phyloP scores from a whole-genome alignment of 2,113 vertebrate genomes.

The Dipodomys spectabilis region DNA sequence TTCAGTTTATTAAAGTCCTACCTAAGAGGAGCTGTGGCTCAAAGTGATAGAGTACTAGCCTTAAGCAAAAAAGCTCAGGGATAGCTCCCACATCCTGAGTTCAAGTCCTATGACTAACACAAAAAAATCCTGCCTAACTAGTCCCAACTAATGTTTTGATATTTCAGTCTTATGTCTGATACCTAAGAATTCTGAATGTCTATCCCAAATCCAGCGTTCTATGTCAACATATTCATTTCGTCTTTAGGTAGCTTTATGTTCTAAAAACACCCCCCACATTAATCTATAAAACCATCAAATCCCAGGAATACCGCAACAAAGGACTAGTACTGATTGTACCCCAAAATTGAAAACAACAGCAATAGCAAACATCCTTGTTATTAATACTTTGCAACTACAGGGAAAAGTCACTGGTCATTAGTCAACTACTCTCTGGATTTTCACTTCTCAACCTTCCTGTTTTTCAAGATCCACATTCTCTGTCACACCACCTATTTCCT shows the following conservation, averaged over 20 bases:
- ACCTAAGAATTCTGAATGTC: not conserved
- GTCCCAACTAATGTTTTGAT: not conserved
- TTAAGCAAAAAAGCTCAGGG: too few relatives aligned
- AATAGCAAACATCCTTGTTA: not conserved
- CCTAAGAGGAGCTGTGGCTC: too few relatives aligned
- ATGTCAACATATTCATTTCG: not conserved
- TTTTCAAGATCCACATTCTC: not conserved
- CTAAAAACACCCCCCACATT: not conserved
- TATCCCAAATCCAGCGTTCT: not conserved
- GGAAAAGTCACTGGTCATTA: not conserved
- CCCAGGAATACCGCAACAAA: not conserved
- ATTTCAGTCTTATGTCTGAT: not conserved
- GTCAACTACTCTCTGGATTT: not conserved
- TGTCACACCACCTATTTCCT: not conserved
- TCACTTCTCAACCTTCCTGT: not conserved
- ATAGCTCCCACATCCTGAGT: too few relatives aligned
- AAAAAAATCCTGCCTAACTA: not conserved
- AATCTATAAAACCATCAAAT: not conserved
- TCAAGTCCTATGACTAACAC: too few relatives aligned
- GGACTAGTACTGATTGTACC: not conserved
- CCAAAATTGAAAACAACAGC: not conserved
- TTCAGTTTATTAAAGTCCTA: not conserved
- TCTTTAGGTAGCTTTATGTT: constrained; percentile 3
- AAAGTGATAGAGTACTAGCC: too few relatives aligned
- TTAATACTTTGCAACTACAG: not conserved